phyloP scores from a whole-genome alignment of 2,113 vertebrate genomes.

The Otocyon megalotis region DNA sequence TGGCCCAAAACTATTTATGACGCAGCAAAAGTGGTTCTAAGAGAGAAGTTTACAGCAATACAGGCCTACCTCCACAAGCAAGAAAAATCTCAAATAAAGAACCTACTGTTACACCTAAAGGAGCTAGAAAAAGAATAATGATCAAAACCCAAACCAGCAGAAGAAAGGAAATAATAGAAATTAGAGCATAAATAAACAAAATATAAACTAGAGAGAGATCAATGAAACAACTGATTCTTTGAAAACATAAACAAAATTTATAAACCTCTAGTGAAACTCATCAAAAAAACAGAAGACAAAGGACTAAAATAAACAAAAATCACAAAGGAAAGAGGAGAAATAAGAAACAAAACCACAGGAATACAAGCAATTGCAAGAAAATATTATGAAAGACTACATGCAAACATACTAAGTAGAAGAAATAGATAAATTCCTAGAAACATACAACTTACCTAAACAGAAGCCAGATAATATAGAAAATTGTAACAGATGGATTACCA shows the following conservation, averaged over 20 bases:
- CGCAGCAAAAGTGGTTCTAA: too few species aligned
- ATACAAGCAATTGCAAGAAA: not conserved
- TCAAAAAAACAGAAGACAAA: not conserved
- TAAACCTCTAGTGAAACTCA: not conserved
- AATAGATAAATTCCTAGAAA: not conserved
- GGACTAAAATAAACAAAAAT: not conserved
- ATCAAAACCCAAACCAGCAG: not conserved
- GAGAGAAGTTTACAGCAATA: too few species aligned
- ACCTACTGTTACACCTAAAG: too few species aligned
- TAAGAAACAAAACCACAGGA: not conserved
- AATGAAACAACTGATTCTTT: not conserved
- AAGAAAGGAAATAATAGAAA: not conserved
- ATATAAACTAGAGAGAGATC: not conserved
- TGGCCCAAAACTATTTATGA: too few species aligned
- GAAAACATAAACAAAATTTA: not conserved
- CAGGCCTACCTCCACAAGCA: too few species aligned
- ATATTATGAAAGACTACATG: not conserved
- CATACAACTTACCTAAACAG: not conserved
- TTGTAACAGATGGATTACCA: not conserved
- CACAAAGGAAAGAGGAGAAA: not conserved
- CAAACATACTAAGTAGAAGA: not conserved
- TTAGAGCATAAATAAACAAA: not conserved
- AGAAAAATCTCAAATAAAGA: too few species aligned
- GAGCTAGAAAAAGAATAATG: not conserved
- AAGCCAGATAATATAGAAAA: not conserved